Conservation (phyloP, 2,113 vertebrate genomes). For the Bos indicus region DNA sequence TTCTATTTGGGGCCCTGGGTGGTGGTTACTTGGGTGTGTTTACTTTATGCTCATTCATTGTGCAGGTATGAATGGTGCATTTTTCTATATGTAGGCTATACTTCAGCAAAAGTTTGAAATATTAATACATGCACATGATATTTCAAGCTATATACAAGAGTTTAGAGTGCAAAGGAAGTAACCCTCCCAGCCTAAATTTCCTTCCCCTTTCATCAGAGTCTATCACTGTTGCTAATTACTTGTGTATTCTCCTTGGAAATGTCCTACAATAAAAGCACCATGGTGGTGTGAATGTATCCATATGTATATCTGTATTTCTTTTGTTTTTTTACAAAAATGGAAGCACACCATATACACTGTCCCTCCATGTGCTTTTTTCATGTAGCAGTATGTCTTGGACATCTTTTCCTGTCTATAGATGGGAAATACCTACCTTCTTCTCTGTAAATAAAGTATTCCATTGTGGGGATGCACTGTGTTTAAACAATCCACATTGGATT, state of each 20-base stretch:
- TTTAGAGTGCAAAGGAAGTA: neutral
- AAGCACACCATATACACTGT: neutral
- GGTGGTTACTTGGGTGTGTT: neutral
- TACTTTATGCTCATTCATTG: neutral
- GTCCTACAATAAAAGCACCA: neutral
- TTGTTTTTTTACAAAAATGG: constrained; percentile 8
- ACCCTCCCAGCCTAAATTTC: neutral
- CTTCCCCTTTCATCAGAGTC: neutral
- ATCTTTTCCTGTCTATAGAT: neutral
- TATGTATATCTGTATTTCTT: neutral
- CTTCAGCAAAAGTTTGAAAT: neutral
- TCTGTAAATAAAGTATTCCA: neutral
- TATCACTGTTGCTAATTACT: neutral
- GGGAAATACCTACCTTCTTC: neutral
- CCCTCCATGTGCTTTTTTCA: neutral
- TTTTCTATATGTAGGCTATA: neutral
- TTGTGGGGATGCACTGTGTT: neutral
- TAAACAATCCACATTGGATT: neutral
- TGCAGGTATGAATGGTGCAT: neutral
- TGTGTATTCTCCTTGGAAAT: neutral
- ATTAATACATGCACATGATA: neutral
- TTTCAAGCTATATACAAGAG: neutral
- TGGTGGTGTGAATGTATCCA: neutral
- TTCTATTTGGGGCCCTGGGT: neutral
- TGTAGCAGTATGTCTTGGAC: neutral